Evolutionary conservation across 2,113 vertebrate genomes (phyloP).

Genomic region (Aphelocoma coerulescens): DNA sequence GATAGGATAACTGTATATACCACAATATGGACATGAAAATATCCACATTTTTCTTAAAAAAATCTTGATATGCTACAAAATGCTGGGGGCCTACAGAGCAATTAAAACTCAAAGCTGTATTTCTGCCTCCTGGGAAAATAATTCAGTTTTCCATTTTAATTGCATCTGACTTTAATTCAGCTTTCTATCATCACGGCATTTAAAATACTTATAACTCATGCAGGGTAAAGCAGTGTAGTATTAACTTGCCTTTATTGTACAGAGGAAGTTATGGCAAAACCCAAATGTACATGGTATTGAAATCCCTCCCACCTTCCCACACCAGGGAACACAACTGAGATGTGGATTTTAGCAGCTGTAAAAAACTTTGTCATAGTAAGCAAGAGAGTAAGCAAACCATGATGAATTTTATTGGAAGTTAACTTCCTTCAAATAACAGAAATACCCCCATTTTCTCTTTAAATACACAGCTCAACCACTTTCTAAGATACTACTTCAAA

Average conservation of each 20-base stretch:
- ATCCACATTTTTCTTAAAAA: neutral
- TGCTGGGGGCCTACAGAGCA: neutral
- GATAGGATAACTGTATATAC: neutral
- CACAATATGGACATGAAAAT: neutral
- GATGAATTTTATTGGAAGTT: neutral
- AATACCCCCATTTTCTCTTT: neutral
- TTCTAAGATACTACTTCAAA: neutral
- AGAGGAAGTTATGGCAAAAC: neutral
- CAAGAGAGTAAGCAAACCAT: neutral
- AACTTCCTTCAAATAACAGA: neutral
- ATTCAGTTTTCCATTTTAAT: neutral
- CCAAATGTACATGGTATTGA: neutral
- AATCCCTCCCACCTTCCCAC: neutral
- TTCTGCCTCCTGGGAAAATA: neutral
- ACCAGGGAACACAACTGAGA: neutral
- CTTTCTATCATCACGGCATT: neutral
- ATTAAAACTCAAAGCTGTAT: neutral
- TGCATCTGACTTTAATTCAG: neutral
- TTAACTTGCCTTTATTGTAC: neutral
- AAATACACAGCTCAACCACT: neutral
- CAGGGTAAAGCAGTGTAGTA: neutral
- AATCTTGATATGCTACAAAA: neutral
- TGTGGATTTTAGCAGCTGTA: neutral
- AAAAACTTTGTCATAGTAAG: neutral
- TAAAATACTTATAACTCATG: neutral